Conservation (phyloP, 2,113 vertebrate species). For the Hemiprocne comata region DNA sequence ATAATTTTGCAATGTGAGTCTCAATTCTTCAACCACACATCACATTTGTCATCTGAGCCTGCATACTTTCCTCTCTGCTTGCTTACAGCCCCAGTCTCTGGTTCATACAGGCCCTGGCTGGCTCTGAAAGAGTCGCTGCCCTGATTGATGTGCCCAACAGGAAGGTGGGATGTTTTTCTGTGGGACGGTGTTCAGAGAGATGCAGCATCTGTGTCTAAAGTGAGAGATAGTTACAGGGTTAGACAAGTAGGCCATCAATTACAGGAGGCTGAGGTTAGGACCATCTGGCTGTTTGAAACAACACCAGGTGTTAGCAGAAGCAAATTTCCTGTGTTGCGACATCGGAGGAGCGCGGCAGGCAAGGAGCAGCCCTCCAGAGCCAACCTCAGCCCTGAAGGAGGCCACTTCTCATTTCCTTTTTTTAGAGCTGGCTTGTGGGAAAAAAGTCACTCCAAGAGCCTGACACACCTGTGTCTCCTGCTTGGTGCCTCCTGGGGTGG, state of each 20-base stretch:
- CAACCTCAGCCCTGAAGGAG: constrained; percentile 28
- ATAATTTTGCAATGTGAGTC: background rate
- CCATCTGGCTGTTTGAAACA: constrained; percentile 71
- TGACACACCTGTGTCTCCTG: background rate
- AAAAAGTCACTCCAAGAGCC: background rate
- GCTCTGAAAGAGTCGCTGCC: constrained; percentile 17
- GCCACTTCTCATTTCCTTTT: constrained; percentile 37
- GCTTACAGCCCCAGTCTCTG: constrained; percentile 52
- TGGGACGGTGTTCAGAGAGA: constrained; percentile 13
- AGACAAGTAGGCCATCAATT: constrained; percentile 69
- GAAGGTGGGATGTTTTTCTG: constrained; percentile 51
- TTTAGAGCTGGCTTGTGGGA: constrained; percentile 19
- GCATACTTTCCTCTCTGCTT: constrained; percentile 43
- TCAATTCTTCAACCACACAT: background rate
- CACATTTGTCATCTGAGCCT: constrained; percentile 27
- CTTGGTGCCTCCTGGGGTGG: rapidly evolving
- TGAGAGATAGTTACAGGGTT: constrained; percentile 52
- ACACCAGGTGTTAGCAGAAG: constrained; percentile 71
- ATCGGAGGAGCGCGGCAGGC: constrained; percentile 11
- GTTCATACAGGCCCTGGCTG: constrained; percentile 52
- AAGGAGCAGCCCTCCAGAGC: constrained; percentile 14
- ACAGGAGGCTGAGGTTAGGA: constrained; percentile 60
- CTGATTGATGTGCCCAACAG: constrained; percentile 49
- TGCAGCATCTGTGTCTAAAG: constrained; percentile 62
- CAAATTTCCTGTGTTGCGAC: constrained; percentile 72